Evolutionary conservation across 2,797 vertebrate genomes (phyloP), one percentile per base, ranked within the genome.

Genomic region (Sciaenops ocellatus): DNA sequence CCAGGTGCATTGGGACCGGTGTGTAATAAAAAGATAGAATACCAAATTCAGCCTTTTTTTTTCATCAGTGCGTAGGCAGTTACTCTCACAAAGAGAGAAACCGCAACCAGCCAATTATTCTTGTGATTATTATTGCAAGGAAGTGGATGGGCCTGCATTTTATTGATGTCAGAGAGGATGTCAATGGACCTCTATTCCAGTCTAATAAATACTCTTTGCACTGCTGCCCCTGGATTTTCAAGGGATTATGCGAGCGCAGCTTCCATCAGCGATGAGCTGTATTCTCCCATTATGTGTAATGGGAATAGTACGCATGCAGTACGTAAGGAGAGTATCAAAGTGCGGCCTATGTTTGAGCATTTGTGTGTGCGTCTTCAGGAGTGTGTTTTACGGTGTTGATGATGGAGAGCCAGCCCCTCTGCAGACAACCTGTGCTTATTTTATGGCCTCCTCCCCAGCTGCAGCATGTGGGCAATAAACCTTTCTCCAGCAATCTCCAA

Each of bases 391-490:
- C 72, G 12, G 85, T 73, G 60, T 69, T 54, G 83, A 87, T 91
- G 91, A 93, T 91, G 89, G 92, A 91, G 87, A 85, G 78, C 89
- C 46, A 88, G 92, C 85, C 87, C 34, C 89, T 92, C 85, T 90
- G 89, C 82, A 92, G 92, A 93, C 92, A 92, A 91, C 90, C 91
- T 91, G 90, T 88, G 78, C 88, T 90, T 91, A 91, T 94, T 95
- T 94, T 93, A 95, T 92, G 89, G 90, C 89, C 85, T 84, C 88
- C 92, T 94, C 93, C 90, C 90, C 90, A 88, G 92, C 92, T 95
- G 94, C 93, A 93, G 90, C 88, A 77, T 91, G 92, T 90, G 93
- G 92, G 91, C 93, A 94, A 95, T 95, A 96, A 96, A 95, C 94
- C 93, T 93, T 92, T 93, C 94, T 91, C 88, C 82, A 90, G 94